These are phyloP conservation scores for Vimba vimba DNA, from an alignment of 2,113 vertebrate species.

Conservation along the genomic window DNA sequence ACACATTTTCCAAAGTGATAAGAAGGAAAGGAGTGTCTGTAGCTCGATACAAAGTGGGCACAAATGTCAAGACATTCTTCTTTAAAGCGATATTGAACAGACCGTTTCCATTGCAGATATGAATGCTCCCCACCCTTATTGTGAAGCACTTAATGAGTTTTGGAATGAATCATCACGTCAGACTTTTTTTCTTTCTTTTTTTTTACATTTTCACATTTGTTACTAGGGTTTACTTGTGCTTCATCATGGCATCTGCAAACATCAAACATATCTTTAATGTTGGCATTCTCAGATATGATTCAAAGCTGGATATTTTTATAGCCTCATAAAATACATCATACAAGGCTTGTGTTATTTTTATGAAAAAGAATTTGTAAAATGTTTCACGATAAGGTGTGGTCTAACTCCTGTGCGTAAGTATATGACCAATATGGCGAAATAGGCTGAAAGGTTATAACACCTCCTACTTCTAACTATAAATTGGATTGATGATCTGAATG, in stretches of 20 bases:
- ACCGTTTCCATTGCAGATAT: not conserved
- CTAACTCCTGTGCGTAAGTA: not conserved
- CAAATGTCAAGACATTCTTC: slow-evolving; percentile 35
- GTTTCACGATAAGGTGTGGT: slow-evolving; percentile 6
- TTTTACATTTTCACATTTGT: not conserved
- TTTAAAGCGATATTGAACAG: not conserved
- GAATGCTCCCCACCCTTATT: not conserved
- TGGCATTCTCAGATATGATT: not conserved
- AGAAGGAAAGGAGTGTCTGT: slow-evolving; percentile 30
- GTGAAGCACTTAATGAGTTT: not conserved
- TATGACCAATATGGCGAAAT: not conserved
- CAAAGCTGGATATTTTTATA: not conserved
- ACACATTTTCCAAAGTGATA: slow-evolving; percentile 27
- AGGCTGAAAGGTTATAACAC: not conserved
- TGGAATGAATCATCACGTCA: not conserved
- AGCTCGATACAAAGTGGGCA: slow-evolving; percentile 31
- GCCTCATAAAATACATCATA: not conserved
- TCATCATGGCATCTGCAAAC: not conserved
- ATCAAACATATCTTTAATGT: not conserved
- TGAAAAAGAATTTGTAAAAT: not conserved
- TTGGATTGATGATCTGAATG: not conserved
- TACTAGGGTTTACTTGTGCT: not conserved
- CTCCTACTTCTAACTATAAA: not conserved
- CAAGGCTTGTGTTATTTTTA: not conserved
- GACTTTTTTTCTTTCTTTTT: not conserved